A percentile compares a stretch with the other conserved stretches of the same genome.
Conservation (phyloP, 2,113 vertebrate species). For the Sphyrna mokarran region DNA sequence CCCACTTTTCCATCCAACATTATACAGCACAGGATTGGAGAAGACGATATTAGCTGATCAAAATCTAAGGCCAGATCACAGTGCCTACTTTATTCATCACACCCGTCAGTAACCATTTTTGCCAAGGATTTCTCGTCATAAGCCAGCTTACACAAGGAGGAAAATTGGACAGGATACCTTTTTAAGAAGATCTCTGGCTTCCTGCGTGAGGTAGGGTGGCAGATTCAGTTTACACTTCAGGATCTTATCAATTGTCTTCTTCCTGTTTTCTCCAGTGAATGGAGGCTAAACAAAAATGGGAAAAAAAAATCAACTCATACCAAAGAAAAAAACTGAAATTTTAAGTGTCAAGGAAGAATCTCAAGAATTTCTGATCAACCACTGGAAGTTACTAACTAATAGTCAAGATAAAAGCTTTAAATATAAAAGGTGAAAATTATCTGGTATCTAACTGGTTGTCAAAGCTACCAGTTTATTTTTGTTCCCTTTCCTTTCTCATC, state of each 20-base stretch:
- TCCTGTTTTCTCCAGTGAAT: conserved; percentile 93
- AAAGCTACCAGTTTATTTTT: not conserved
- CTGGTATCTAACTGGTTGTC: not conserved
- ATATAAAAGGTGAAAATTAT: not conserved
- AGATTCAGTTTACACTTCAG: conserved; percentile 97
- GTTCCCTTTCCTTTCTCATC: not conserved
- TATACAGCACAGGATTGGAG: not conserved
- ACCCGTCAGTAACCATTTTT: not conserved
- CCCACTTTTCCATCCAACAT: not conserved
- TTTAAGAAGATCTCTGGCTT: conserved; percentile 97
- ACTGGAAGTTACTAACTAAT: not conserved
- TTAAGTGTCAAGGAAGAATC: not conserved
- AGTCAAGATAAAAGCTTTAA: not conserved
- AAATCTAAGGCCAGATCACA: not conserved
- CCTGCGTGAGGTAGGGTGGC: conserved; percentile 98
- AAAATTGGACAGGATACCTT: conserved; percentile 60
- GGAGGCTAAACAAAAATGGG: conserved; percentile 65
- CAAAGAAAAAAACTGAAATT: not conserved
- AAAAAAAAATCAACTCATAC: conserved; percentile 8
- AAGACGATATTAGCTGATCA: not conserved
- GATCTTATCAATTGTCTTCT: conserved; percentile 98
- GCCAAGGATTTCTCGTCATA: not conserved
- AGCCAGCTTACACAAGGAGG: not conserved
- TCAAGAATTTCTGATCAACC: not conserved
- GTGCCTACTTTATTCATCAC: not conserved